Evolutionary conservation across 2,888 invertebrate genomes (phyloP), one percentile per base, ranked within the genome.

Genomic region (Pterostichus niger): DNA sequence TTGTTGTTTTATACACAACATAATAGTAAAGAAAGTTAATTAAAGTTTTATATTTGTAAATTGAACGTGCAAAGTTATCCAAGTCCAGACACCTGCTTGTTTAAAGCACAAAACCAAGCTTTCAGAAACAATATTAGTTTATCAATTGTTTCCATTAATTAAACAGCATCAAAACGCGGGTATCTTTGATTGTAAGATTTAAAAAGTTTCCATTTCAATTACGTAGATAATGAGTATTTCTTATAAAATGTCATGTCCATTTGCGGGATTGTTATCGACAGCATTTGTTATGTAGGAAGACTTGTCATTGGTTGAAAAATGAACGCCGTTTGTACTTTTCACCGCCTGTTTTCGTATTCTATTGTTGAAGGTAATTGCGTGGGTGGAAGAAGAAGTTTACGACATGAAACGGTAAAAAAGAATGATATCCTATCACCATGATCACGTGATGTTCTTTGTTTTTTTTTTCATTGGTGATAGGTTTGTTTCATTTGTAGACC

Each of bases 271-370:
- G 73, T 13, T 46, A 64, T 64, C 64, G 64, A 64, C 64, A 64
- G 64, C 64, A 64, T 35, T 46, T 68, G 40, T 68, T 68, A 40
- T 33, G 73, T 46, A 17, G 49, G 73, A 13, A 11, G 44, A 24
- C 17, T 44, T 73, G 73, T 73, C 73, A 49, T 73, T 73, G 44
- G 44, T 46, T 73, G 73, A 73, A 73, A 73, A 73, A 73, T 73
- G 73, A 46, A 73, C 73, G 11, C 44, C 73, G 49, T 46, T 73
- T 73, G 73, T 73, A 73, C 73, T 73, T 73, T 73, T 40, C 73
- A 73, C 31, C 73, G 73, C 46, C 46, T 73, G 73, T 24, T 73
- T 73, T 44, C 40, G 73, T 73, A 73, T 46, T 73, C 64, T 64
- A 64, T 64, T 64, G 64, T 35, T 35, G 33, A 31, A n/a, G 6